Percentiles rank a stretch among this genome's conserved stretches.
Evolutionary conservation across 2,888 invertebrate genomes (phyloP).

Genomic region (Chrysopilus asiliformis): DNA sequence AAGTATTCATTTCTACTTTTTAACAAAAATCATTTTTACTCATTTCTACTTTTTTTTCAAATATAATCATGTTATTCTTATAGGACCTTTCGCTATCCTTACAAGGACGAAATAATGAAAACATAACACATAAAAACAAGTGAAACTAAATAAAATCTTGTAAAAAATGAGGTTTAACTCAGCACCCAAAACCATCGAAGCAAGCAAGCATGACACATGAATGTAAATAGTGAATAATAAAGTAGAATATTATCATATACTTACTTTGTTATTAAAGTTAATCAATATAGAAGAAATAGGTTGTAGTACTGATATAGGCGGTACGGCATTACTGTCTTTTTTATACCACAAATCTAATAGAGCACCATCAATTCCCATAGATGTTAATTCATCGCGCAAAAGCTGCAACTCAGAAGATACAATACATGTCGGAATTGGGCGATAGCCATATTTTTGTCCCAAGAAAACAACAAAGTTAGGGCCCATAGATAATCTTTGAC

Average conservation of each 20-base stretch:
- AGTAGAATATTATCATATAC: constrained; percentile 3
- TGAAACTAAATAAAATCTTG: no score
- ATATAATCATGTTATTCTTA: no score
- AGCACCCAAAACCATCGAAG: no score
- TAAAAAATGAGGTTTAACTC: no score
- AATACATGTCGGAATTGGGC: constrained; percentile 93
- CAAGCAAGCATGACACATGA: no score
- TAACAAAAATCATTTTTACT: no score
- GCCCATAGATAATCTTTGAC: constrained; percentile 92
- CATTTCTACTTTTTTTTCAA: no score
- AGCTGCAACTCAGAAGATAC: constrained; percentile 79
- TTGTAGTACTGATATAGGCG: constrained; percentile 86
- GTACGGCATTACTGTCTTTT: constrained; percentile 92
- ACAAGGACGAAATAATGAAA: no score
- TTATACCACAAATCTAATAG: constrained; percentile 90
- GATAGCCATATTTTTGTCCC: constrained; percentile 96
- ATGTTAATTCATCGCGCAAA: constrained; percentile 70
- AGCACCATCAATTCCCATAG: constrained; percentile 67
- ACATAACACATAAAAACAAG: no score
- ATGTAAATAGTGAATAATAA: background rate
- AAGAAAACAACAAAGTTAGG: constrained; percentile 96
- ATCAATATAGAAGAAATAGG: constrained; percentile 94
- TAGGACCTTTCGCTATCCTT: no score
- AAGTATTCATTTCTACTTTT: no score
- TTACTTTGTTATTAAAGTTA: constrained; percentile 94